Evolutionary conservation across 2,888 invertebrate species (phyloP).

Genomic region (Drosophila austrosaltans): DNA sequence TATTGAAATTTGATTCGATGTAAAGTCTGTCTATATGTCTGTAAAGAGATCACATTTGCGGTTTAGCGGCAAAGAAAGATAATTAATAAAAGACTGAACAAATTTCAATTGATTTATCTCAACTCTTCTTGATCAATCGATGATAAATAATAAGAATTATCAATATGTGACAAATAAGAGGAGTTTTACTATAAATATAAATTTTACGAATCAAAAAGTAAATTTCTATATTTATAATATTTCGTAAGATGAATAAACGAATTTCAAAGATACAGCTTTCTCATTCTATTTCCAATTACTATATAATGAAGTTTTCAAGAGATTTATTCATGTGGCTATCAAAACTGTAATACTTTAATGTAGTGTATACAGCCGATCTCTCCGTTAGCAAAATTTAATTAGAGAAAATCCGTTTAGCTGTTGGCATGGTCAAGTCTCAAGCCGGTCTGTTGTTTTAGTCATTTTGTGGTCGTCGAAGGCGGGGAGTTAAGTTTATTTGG

Average conservation of each 20-base stretch:
- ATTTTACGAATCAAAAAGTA: no score
- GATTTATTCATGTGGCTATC: not conserved
- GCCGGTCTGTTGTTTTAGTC: constrained; percentile 19
- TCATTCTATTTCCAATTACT: no score
- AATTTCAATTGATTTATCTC: no score
- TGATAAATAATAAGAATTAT: no score
- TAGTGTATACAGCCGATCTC: not conserved
- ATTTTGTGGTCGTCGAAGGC: constrained; percentile 24
- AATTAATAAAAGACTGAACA: no score
- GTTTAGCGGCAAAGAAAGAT: not conserved
- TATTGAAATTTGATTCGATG: not conserved
- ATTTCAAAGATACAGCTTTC: no score
- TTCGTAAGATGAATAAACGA: no score
- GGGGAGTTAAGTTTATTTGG: constrained; percentile 52
- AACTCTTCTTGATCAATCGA: no score
- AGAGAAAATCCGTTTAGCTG: constrained; percentile 26
- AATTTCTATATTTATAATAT: no score
- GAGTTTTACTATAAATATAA: no score
- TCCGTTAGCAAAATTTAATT: constrained; percentile 34
- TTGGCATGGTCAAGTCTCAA: constrained; percentile 12
- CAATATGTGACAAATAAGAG: no score
- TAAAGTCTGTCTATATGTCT: not conserved
- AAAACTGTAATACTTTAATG: not conserved
- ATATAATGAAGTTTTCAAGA: no score
- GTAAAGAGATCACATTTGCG: not conserved